These are phyloP conservation scores for Hormaphis cornu DNA, from an alignment of 1,140 invertebrate genomes.

Conservation along the genomic window DNA sequence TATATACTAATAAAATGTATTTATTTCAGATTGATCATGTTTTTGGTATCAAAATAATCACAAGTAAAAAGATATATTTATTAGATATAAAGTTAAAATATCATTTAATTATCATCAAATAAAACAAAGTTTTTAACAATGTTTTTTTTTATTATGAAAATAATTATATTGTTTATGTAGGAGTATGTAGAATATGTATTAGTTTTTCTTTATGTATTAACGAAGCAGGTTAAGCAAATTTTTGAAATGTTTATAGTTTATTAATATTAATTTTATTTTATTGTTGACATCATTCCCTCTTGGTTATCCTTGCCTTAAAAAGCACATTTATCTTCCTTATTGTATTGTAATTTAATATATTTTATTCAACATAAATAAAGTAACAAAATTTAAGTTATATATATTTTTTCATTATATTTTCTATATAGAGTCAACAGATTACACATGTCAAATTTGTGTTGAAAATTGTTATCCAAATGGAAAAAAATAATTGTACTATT, in stretches of 20 bases:
- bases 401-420: not conserved
- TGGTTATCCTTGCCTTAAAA: constrained; percentile 9
- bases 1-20: not conserved
- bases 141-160: constrained; percentile 5
- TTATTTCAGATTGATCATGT: constrained; percentile 21
- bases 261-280: constrained; percentile 26
- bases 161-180: constrained; percentile 15
- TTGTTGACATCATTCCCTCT: constrained; percentile 13
- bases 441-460: too few relatives aligned
- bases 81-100: constrained; percentile 1
- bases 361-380: constrained; percentile 24
- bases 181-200: not conserved
- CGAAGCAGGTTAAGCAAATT: constrained; percentile 11
- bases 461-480: too few relatives aligned
- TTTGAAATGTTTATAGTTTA: constrained; percentile 28
- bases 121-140: constrained; percentile 6
- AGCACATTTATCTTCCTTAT: constrained; percentile 20
- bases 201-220: constrained; percentile 20
- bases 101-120: constrained; percentile 18
- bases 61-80: not conserved
- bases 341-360: constrained; percentile 29
- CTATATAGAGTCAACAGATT: too few relatives aligned
- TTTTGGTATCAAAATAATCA: constrained; percentile 24
- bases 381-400: not conserved
- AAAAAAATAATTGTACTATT: too few relatives aligned